A percentile compares a stretch with the other conserved stretches of the same genome.
These are phyloP conservation scores for Matsumurasca onukii DNA, from an alignment of 1,140 invertebrate species.

Conservation along the genomic window DNA sequence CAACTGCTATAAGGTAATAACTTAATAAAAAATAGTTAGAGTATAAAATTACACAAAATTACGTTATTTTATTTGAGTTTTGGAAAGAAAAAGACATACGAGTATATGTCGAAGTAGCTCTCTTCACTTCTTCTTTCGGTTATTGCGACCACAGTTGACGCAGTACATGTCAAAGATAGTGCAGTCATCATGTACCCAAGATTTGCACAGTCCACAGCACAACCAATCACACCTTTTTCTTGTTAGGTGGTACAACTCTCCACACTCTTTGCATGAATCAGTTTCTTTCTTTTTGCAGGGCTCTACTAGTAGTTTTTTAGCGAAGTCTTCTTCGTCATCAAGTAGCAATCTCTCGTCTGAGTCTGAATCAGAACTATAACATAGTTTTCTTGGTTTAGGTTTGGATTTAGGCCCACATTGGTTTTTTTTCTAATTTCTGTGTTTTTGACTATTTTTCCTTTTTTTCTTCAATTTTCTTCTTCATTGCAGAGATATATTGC, in stretches of 20 bases:
- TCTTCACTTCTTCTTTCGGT: conserved; percentile 36
- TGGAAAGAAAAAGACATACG: too few species aligned
- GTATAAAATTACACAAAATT: too few species aligned
- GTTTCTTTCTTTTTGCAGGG: not conserved
- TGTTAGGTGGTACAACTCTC: conserved; percentile 25
- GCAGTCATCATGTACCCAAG: conserved; percentile 32
- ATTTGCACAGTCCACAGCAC: conserved; percentile 22
- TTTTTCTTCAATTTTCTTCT: too few species aligned
- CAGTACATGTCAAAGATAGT: conserved; percentile 24
- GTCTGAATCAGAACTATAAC: too few species aligned
- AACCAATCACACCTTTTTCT: conserved; percentile 29
- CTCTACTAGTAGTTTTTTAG: too few species aligned
- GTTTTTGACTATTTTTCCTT: too few species aligned
- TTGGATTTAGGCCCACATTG: too few species aligned
- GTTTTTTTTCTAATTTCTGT: too few species aligned
- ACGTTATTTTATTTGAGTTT: not conserved
- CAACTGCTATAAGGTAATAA: not conserved
- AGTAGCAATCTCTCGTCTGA: too few species aligned
- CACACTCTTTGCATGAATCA: conserved; percentile 15
- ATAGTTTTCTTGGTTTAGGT: too few species aligned
- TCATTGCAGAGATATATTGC: too few species aligned
- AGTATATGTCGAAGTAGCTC: not conserved
- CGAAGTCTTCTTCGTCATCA: too few species aligned
- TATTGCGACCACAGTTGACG: conserved; percentile 26
- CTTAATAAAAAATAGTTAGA: not conserved